Base-by-base conservation (phyloP, 2,113 vertebrate genomes). In the Aphyosemion australe region DNA sequence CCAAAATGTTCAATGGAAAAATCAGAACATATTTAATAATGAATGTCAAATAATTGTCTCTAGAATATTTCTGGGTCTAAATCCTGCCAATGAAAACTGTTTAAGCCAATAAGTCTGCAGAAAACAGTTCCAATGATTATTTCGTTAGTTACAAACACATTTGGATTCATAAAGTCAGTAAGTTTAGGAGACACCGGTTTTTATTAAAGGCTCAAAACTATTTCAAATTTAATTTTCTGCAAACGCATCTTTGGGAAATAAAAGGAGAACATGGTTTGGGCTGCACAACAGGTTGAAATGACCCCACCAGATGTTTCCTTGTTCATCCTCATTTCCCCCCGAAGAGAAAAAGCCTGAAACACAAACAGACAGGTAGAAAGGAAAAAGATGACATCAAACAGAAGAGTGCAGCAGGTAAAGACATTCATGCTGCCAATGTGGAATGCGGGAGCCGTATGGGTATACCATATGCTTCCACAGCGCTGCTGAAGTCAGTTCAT, bases 281-380 rank as follows among this genome's bases (percentile, higher is more conserved):
- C 51, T 66, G 42, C 43, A 56, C 71, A 79, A 72, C 71, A 80
- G 74, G 80, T 64, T 65, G 51, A 53, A 16, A 72, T 81, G 72
- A 87, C 72, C 77, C 14, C 37, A 37, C 14, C 83, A 85, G 70
- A 84, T 87, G 78, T 61, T 68, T 70, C 15, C n/a, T 43, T 43
- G 12, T 57, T 69, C 53, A 7, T 58, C 50, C 42, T 59, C 0
- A 3, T 34, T 56, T 26, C 15, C 50, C 50, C 49, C 54, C 45
- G 18, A n/a, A 16, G 57, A 78, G 81, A 47, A 57, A 66, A 45
- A 12, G 4, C 7, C 31, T 39, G 15, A 53, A 82, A 68, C 72
- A 56, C 57, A 82, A 76, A 74, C 59, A 74, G 11, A 34, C 20
- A 16, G 16, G 31, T 48, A 39, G 70, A 65, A 71, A 79, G 49